phyloP scores from a whole-genome alignment of 2,113 vertebrate species.

The Prochilodus magdalenae region DNA sequence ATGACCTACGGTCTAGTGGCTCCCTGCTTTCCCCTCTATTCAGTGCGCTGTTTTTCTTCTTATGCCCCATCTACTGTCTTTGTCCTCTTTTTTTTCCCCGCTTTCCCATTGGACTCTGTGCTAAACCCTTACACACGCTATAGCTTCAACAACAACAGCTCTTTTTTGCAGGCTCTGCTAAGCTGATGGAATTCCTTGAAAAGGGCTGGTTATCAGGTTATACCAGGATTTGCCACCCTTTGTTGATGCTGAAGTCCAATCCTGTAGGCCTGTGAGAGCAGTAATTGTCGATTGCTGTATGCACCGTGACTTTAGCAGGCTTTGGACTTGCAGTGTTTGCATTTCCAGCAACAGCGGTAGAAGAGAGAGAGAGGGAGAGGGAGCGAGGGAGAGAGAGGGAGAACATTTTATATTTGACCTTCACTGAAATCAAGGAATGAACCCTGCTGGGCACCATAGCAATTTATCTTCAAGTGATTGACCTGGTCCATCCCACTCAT shows the following conservation, averaged over 20 bases:
- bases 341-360: slow-evolving; percentile 29
- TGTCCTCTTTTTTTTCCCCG: background rate
- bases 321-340: slow-evolving; percentile 25
- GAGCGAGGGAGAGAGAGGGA: slow-evolving; percentile 4
- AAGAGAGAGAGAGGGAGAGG: background rate
- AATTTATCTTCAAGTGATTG: slow-evolving; percentile 36
- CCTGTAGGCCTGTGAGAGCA: background rate
- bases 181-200: slow-evolving; percentile 36
- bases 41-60: slow-evolving; percentile 1
- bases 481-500: slow-evolving; percentile 28
- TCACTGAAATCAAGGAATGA: slow-evolving; percentile 50
- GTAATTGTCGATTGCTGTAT: slow-evolving; percentile 6
- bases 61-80: background rate
- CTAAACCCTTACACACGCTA: slow-evolving; percentile 25
- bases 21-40: background rate
- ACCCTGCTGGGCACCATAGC: slow-evolving; percentile 26
- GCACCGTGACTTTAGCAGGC: background rate
- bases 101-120: background rate
- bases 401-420: slow-evolving; percentile 55
- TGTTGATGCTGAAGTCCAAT: slow-evolving; percentile 22
- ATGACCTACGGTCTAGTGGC: background rate
- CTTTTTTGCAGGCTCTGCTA: background rate
- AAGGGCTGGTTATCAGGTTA: slow-evolving; percentile 31
- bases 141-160: slow-evolving; percentile 26
- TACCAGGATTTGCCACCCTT: slow-evolving; percentile 32